Conservation (phyloP, 2,113 vertebrate species). For the Chaetodon auriga region DNA sequence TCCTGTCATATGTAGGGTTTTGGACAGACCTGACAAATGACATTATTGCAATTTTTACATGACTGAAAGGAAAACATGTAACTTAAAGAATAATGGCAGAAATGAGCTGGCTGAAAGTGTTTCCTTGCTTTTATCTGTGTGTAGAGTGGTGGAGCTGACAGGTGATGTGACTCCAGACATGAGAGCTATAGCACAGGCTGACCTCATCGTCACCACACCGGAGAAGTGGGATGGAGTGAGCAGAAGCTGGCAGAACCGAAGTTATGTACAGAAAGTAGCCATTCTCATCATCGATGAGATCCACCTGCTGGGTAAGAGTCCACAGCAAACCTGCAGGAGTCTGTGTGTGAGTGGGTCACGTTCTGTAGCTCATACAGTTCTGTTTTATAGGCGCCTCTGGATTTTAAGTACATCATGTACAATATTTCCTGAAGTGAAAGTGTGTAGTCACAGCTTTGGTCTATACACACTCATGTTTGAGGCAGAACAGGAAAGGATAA, state of each 20-base stretch:
- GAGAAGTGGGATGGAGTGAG: conserved; percentile 99
- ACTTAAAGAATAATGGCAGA: background rate
- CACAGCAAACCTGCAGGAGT: background rate
- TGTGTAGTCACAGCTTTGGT: too few species aligned
- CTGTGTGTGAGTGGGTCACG: background rate
- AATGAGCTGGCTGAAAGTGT: background rate
- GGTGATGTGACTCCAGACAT: conserved; percentile 98
- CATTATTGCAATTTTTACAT: background rate
- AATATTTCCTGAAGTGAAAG: too few species aligned
- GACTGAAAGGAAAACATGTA: background rate
- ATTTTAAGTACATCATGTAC: too few species aligned
- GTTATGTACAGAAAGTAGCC: conserved; percentile 96
- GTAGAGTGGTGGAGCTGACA: conserved; percentile 95
- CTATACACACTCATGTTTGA: too few species aligned
- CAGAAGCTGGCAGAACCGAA: conserved; percentile 98
- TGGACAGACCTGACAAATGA: background rate
- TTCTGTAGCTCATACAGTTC: too few species aligned
- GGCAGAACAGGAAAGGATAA: too few species aligned
- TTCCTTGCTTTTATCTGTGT: background rate
- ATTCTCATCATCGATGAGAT: conserved; percentile 99
- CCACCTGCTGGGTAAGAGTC: conserved; percentile 91
- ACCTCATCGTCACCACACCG: conserved; percentile 98
- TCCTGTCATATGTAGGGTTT: background rate
- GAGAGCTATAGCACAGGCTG: conserved; percentile 94
- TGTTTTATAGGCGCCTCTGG: too few species aligned